Evolutionary conservation across 2,888 invertebrate species (phyloP), one percentile per base, ranked within the genome.

Genomic region (Folsomia candida): DNA sequence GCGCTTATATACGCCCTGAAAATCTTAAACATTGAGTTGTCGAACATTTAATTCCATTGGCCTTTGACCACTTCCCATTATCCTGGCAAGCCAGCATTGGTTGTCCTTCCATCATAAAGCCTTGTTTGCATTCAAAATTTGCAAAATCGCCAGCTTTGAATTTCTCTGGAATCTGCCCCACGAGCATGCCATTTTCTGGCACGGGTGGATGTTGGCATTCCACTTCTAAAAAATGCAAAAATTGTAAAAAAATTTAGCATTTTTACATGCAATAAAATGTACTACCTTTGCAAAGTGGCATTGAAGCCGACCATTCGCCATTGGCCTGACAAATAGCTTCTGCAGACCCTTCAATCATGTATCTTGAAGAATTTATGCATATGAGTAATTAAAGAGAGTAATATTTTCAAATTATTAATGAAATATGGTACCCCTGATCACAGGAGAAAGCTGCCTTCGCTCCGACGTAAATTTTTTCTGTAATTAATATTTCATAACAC

Each of bases 11-110:
- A 14, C 54, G 83, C 87, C 87, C 82, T n/a, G n/a, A n/a, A n/a
- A n/a, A n/a, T n/a, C n/a, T n/a, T n/a, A n/a, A n/a, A 90, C 93
- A 93, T 83, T 91, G 91, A 22, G 93, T 92, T 22, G 91, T 85
- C 59, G 58, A n/a, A n/a, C n/a, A n/a, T n/a, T n/a, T n/a, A n/a
- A n/a, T n/a, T 51, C 18, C n/a, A 89, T 89, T 63, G 91, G 90
- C 68, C 92, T 47, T 91, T 92, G 94, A 94, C 71, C 91, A 86
- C 28, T 72, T 77, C 11, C 92, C 92, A 82, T 89, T 91, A 81
- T 92, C 92, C 84, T 93, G 93, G 83, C 94, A 94, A 25, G 93
- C 91, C 65, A 93, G 89, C 78, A 93, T 92, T 20, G 93, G 92
- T 80, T 91, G 88, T 1, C 94, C 94, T 83, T 93, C 92, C 87